These are phyloP conservation scores for Drosophila colorata DNA, from an alignment of 2,888 invertebrate genomes.

Conservation along the genomic window DNA sequence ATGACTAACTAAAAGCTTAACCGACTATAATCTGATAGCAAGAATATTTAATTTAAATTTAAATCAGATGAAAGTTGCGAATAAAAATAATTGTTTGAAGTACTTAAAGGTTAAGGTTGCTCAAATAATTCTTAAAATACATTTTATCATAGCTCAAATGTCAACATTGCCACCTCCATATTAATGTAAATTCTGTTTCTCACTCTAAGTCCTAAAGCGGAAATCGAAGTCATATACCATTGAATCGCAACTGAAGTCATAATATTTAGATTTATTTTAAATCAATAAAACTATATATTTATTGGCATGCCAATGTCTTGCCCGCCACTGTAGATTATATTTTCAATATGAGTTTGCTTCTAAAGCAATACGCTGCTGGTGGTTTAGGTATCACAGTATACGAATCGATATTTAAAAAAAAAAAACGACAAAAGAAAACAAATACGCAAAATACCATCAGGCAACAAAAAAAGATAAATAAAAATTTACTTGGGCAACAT, in stretches of 20 bases:
- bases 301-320: conserved; percentile 24
- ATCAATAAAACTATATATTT: conserved; percentile 28
- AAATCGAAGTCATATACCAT: conserved; percentile 2
- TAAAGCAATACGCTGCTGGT: not conserved
- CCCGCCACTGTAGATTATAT: conserved; percentile 25
- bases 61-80: too few relatives aligned
- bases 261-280: conserved; percentile 20
- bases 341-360: not conserved
- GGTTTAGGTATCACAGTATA: conserved; percentile 11
- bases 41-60: too few relatives aligned
- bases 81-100: too few relatives aligned
- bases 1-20: too few relatives aligned
- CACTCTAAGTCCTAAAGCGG: not conserved
- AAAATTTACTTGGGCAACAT: conserved; percentile 29
- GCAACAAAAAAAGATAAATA: not conserved
- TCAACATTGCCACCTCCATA: not conserved
- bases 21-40: too few relatives aligned
- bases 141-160: not conserved
- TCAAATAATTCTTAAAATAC: too few relatives aligned
- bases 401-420: conserved; percentile 43
- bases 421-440: conserved; percentile 7
- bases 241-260: not conserved
- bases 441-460: conserved; percentile 1
- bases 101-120: too few relatives aligned
- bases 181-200: not conserved